Percentiles rank a stretch among this genome's conserved stretches.
Conservation (phyloP, 2,797 vertebrate species). For the Apodemus agrarius region DNA sequence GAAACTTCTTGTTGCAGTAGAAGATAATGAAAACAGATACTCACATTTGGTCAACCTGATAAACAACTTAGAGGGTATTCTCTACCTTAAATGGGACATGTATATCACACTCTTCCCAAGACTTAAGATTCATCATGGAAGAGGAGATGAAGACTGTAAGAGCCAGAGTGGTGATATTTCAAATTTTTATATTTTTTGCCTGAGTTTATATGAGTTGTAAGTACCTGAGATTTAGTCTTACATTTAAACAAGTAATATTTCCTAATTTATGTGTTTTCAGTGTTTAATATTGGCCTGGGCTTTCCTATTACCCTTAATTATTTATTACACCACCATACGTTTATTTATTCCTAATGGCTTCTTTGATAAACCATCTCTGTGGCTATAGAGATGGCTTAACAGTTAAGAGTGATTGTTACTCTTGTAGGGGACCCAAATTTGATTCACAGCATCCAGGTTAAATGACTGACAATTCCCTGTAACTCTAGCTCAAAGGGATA, state of each 20-base stretch:
- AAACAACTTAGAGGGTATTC: neutral
- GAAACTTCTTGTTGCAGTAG: neutral
- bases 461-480: neutral
- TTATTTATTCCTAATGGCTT: neutral
- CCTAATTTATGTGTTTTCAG: neutral
- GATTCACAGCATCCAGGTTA: neutral
- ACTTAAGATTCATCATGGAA: neutral
- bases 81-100: neutral
- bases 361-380: neutral
- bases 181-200: neutral
- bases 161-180: neutral
- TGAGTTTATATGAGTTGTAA: neutral
- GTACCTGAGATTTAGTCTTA: neutral
- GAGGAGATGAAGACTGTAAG: neutral
- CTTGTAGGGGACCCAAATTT: neutral
- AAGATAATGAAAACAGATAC: neutral
- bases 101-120: neutral
- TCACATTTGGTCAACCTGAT: neutral
- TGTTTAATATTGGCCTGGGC: conserved; percentile 20
- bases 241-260: neutral
- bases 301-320: neutral
- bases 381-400: neutral
- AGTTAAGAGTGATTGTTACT: neutral
- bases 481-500: neutral
- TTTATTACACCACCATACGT: neutral